Evolutionary conservation across 92 coral and sea anemone species (phyloP), one percentile per base, ranked within the genome.

Genomic region (Scolanthus callimorphus): DNA sequence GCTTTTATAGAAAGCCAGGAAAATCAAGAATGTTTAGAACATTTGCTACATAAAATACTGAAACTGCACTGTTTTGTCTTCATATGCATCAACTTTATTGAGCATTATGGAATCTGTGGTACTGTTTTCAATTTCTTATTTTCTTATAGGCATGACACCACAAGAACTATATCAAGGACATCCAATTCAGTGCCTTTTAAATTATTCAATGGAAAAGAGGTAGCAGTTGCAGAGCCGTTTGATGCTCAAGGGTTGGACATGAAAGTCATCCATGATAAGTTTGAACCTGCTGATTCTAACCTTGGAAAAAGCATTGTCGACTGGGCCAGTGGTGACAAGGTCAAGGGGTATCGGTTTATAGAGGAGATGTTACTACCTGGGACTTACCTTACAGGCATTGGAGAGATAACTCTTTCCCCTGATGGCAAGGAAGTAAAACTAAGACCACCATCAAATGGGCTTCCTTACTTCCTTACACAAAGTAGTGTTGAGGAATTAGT

Each of bases 261-360:
- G 8, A 86, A 81, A 49, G 80, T 80, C 4, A 76, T 89, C 17
- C 80, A 68, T 39, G 86, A 89, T 60, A 94, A 74, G 72, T 89
- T 89, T 76, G 99, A 94, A 34, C 99, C 99, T 4, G 61, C 82
- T 56, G 71, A 58, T 12, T 73, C 49, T 38, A 65, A 87, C 12
- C 82, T 84, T 22, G 72, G 96, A 10, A 83, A 84, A 29, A 84
- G 78, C 39, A 60, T 94, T n/a, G 69, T 94, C 0, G 96, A 94
- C 63, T 94, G 99, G 99, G 97, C 79, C 38, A 89, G 85, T 49
- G 99, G 99, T 23, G 97, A 94, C 27, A 94, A 84, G 51, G 84
- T 90, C 0, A 94, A 94, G 39, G 99, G 97, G 17, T 89, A 80
- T 62, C 99, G 81, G 57, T 81, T 94, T 20, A 58, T 94, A 2